Evolutionary conservation across 2,797 vertebrate species (phyloP), one percentile per base, ranked within the genome.

Genomic region (Sandelia bainsii): DNA sequence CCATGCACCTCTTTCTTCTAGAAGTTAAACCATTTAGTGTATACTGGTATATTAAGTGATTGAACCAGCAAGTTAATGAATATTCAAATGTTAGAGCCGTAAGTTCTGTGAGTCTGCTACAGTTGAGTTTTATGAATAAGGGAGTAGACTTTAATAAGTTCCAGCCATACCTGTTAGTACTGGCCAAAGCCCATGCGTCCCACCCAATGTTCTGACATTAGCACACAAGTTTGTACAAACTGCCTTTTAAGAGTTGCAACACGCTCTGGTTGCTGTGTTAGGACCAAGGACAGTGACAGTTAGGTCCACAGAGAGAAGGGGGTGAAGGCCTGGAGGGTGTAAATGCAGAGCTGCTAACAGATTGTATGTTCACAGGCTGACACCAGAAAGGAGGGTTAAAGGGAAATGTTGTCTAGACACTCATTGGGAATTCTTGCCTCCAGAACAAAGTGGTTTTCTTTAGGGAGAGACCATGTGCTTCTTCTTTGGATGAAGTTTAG

Each of bases 301-400:
- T 39, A 3, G n/a, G 69, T 91, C 91, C 91, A 22, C 68, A 49
- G 92, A 88, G 91, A 91, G 63, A 50, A 19, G 48, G 42, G 45
- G 50, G 56, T 13, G 48, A 46, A 66, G 60, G 75, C 48, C 69
- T 71, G 80, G 50, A 72, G 79, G 84, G 90, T 89, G 91, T 88
- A 84, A 93, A 94, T 91, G 90, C 81, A 83, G 79, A 85, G 78
- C 89, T 83, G 91, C 77, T 88, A 81, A 89, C 91, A 83, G 81
- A 74, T 63, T 71, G 19, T 61, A 72, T 88, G 89, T 89, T 86
- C 84, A 73, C 88, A 85, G 86, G 90, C 85, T 92, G 85, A 76
- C 91, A 84, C 87, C 75, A 82, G 22, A 44, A 75, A 72, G 66
- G 72, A 79, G 72, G 89, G 69, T 79, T 61, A 37, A 72, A 74